Evolutionary conservation across 2,888 invertebrate genomes (phyloP), one percentile per base, ranked within the genome.

Genomic region (Callimorpha dominula): DNA sequence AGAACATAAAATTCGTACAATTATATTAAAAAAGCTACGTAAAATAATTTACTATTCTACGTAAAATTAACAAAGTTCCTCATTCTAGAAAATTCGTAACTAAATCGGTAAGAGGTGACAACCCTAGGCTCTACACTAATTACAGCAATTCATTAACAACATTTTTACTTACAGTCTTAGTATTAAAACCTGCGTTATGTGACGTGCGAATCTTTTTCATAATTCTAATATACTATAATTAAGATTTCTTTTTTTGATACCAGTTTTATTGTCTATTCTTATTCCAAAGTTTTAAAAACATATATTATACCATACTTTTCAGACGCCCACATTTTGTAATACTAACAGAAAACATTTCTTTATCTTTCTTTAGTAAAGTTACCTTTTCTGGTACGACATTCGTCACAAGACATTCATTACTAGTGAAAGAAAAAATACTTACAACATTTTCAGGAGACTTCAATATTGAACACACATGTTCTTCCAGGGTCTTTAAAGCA

Each of bases 81-180:
- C 11, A 9, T 46, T 31, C 31, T 31, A 46, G 11, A 46, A 46
- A 9, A 8, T 17, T 3, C 17, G n/a, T 7, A n/a, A 52, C 17
- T n/a, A n/a, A 52, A 20, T 20, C 11, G 3, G 15, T 7, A 46
- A 54, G 60, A 60, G 68, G 68, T 68, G 60, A 40, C 62, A 63
- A 49, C 69, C 62, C 69, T 69, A 63, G 17, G 0, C 40, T 31
- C 57, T 76, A 77, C 74, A 77, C 74, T 84, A 84, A 84, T 84
- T 84, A 84, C 81, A 76, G 77, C 72, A 73, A 84, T 84, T 81
- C 79, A 83, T 83, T 83, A 84, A 79, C 83, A 81, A 77, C 81
- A 83, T 83, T 74, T 68, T 78, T 76, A 70, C 73, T 72, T 75
- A 74, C 65, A 68, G 65, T 67, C 75, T 77, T 82, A 77, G 78